These are phyloP conservation scores for Trichonephila inaurata DNA, from an alignment of 1,140 invertebrate genomes.

Conservation along the genomic window DNA sequence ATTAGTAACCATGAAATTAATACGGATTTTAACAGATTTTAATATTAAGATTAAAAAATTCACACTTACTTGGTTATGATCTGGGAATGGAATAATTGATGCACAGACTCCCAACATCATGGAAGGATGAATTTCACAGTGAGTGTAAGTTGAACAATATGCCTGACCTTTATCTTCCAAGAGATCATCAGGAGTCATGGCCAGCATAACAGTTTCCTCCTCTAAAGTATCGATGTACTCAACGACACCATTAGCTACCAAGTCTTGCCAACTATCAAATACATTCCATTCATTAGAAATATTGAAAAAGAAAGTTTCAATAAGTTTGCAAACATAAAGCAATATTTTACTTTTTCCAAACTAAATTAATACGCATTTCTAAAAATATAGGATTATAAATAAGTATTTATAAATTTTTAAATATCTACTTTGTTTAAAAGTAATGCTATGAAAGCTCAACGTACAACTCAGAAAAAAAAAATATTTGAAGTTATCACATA, in stretches of 20 bases:
- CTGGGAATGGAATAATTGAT: slow-evolving; percentile 99
- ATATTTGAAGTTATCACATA: background rate
- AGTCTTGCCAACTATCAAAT: slow-evolving; percentile 91
- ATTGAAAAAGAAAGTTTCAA: background rate
- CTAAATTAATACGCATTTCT: no score
- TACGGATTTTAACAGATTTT: no score
- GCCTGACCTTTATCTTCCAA: slow-evolving; percentile 95
- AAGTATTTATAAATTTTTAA: no score
- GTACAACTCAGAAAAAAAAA: background rate
- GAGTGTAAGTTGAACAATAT: slow-evolving; percentile 99
- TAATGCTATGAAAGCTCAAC: no score
- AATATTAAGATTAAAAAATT: no score
- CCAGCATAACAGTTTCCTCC: slow-evolving; percentile 99
- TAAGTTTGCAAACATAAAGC: no score
- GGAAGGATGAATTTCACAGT: slow-evolving; percentile 99
- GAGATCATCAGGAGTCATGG: slow-evolving; percentile 99
- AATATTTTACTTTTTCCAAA: no score
- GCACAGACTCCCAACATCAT: slow-evolving; percentile 99
- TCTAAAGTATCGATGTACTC: slow-evolving; percentile 99
- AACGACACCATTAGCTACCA: slow-evolving; percentile 98
- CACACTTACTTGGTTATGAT: slow-evolving; percentile 93
- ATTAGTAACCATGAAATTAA: no score
- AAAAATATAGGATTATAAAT: no score
- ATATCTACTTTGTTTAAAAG: no score
- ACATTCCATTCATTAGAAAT: background rate